Base-by-base conservation (phyloP, 2,113 vertebrate genomes). In the Scopus umbretta region DNA sequence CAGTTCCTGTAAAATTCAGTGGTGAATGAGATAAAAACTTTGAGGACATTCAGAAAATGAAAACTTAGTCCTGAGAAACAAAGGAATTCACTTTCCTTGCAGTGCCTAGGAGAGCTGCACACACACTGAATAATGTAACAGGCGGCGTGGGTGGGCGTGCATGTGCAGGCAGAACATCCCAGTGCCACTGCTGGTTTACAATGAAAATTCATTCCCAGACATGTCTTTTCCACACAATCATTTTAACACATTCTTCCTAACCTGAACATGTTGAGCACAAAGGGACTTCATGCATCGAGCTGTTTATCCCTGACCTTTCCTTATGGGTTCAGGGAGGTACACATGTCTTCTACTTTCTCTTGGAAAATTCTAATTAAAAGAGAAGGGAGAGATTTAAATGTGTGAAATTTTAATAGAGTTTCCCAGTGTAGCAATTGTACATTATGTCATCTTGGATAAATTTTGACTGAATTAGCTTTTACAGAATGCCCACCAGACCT, bases 401-500 rank as follows among this genome's bases (percentile, higher is more conserved):
- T 95, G 92, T 96, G 91, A 96, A 92, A 89, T 96, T 96, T 97
- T 91, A 84, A 87, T 84, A 86, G 88, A 92, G 50, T 94, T 80
- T 73, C 36, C 92, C 73, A 78, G n/a, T 45, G 75, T 70, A 92
- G 32, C 82, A 75, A 80, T 89, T 91, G 86, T 95, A 81, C 71
- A n/a, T 75, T 92, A 91, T 90, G 91, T 97, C 89, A 90, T 87
- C 65, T 88, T 98, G 94, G 89, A 96, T 94, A 94, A 96, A 92
- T 96, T 97, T 96, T 66, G 68, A 96, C 91, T 94, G 86, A 96
- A 97, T 95, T 22, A 29, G 82, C 73, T 98, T 97, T 96, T 96
- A 75, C 93, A 96, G 96, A 97, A 96, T 96, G 91, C 94, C 95
- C 91, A 97, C 83, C 84, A 95, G 96, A 97, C 92, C 53, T 86